phyloP scores from a whole-genome alignment of 2,113 vertebrate species.

The Passer domesticus region DNA sequence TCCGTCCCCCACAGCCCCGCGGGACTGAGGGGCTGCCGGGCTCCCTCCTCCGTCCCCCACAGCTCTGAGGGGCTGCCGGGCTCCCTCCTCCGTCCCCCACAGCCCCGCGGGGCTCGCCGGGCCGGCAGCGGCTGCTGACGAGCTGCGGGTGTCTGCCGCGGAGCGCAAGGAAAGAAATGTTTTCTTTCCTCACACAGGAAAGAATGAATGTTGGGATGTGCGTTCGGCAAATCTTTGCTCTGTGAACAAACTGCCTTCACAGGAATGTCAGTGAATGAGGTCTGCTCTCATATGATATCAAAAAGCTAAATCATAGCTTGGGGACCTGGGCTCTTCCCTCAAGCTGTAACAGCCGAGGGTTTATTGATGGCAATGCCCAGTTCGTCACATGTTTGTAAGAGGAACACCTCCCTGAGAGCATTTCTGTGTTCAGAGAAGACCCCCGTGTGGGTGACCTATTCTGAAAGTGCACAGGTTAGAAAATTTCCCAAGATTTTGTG shows the following conservation, averaged over 20 bases:
- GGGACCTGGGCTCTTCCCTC: not conserved
- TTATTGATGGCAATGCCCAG: not conserved
- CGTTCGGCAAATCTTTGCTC: not conserved
- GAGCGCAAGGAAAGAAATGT: too few relatives aligned
- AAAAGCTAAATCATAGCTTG: not conserved
- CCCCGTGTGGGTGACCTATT: rapidly evolving
- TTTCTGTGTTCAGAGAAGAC: not conserved
- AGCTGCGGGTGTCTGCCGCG: too few relatives aligned
- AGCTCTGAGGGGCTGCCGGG: not conserved
- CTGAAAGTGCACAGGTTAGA: not conserved
- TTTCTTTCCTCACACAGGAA: not conserved
- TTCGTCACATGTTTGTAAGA: not conserved
- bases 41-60: too few relatives aligned
- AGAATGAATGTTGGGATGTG: not conserved
- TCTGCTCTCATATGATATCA: not conserved
- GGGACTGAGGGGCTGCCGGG: too few relatives aligned
- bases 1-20: too few relatives aligned
- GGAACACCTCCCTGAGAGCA: not conserved
- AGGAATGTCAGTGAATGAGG: too few relatives aligned
- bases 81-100: not conserved
- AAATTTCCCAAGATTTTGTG: not conserved
- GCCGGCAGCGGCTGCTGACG: not conserved
- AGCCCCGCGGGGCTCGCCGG: not conserved
- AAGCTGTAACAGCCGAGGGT: not conserved
- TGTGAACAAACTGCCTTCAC: not conserved